Evolutionary conservation across 2,888 invertebrate genomes (phyloP), one percentile per base, ranked within the genome.

Genomic region (Nymphalis c-album): DNA sequence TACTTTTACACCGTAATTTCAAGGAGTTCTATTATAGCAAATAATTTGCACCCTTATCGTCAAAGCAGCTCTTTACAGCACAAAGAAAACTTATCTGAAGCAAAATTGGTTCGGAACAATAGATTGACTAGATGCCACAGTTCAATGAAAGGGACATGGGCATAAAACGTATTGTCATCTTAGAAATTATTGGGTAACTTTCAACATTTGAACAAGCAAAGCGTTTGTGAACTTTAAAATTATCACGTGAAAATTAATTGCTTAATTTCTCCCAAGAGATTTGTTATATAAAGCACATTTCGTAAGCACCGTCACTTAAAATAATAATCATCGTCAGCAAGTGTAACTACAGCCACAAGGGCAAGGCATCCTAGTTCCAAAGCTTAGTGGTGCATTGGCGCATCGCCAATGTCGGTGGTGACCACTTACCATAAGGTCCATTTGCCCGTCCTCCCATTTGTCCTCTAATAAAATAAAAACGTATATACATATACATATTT

Each of bases 21-120:
- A 70, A 70, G 69, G 68, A 72, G 78, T 75, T 75, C 76, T 76
- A 78, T 76, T 72, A 74, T 64, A 68, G 74, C 77, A 78, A 79
- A 78, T 78, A 80, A 78, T 78, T 78, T 75, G 73, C 74, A 71
- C 75, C 76, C 74, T 66, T 61, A 74, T 75, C 76, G 75, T 31
- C 57, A 57, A 57, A 57, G 71, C 76, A 76, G 77, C 70, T 77
- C 77, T 77, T 75, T 75, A 73, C 63, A 69, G 73, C 76, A 80
- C 78, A 80, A 78, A 77, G 78, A 78, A 72, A 74, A 76, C 74
- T 76, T 75, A 73, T 75, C 75, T 74, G 72, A 71, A 70, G 75
- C 73, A 74, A 76, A 80, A 78, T 80, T 78, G 76, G 78, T 79
- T 77, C 75, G 76, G 80, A 80, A 80, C 79, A 81, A 80, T 77